Percentiles rank a stretch among this genome's conserved stretches.
These are phyloP conservation scores for Anhinga rufa DNA, from an alignment of 2,113 vertebrate genomes.

Conservation along the genomic window DNA sequence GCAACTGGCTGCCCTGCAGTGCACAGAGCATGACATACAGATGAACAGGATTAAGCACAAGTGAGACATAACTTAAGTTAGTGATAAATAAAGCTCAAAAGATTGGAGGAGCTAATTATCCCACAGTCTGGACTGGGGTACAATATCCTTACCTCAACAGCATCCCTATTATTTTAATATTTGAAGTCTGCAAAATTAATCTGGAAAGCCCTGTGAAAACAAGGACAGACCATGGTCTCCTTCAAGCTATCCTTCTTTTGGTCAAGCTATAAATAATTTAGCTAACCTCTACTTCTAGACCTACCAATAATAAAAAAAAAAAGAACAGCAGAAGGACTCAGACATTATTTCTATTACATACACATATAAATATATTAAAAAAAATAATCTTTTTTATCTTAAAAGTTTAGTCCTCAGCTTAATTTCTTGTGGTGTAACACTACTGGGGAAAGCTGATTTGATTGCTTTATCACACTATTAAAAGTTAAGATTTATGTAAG, in stretches of 20 bases:
- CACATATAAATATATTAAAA: background rate
- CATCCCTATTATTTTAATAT: background rate
- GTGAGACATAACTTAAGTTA: background rate
- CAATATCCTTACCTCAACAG: background rate
- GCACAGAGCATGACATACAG: background rate
- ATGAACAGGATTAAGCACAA: background rate
- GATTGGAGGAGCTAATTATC: background rate
- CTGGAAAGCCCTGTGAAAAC: background rate
- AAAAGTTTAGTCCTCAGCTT: background rate
- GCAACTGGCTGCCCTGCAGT: background rate
- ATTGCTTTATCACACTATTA: background rate
- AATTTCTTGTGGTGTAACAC: background rate
- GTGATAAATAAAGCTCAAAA: background rate
- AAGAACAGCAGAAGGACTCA: background rate
- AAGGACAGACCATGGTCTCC: background rate
- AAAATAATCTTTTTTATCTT: background rate
- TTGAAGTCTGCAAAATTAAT: background rate
- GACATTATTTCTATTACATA: background rate
- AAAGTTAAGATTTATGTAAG: background rate
- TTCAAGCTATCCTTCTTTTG: background rate
- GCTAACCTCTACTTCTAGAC: background rate
- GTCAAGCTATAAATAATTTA: background rate
- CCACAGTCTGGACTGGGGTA: background rate
- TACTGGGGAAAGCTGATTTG: background rate
- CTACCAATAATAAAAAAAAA: background rate